Base-by-base conservation (phyloP, 2,797 vertebrate species). In the Sebastes iracundus region DNA sequence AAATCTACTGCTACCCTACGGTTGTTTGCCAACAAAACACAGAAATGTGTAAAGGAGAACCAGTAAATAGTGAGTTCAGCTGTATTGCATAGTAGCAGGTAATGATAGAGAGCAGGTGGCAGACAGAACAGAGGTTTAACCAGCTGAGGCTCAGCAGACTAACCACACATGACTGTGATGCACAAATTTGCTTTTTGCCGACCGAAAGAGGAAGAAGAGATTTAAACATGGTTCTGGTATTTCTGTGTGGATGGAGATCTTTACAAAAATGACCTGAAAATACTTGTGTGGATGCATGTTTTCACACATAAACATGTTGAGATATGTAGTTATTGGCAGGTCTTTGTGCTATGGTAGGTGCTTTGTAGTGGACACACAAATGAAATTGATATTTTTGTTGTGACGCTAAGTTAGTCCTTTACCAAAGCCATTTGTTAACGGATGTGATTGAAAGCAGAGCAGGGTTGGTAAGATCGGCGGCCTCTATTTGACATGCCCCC, bases 401-500 rank as follows among this genome's bases (percentile, higher is more conserved):
- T 52, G n/a, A 20, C 7, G 22, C 14, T 38, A 42, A 42, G 22
- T 42, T 55, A 46, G 35, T 30, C 13, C 68, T 66, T 66, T 10
- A 38, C 32, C 27, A 53, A 7, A 59, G 25, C 3, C 13, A 28
- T 75, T 27, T 25, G 12, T 53, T 7, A 46, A 27, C 14, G 5
- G 6, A 12, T 52, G 77, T 30, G 27, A 73, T 30, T 80, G 76
- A 72, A 52, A 80, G 49, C 30, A 28, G 61, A 67, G 79, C 78
- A 58, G 77, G 49, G 27, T n/a, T 55, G 75, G 64, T 77, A 55
- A 58, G 64, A 77, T 64, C 56, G 74, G 73, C 30, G 63, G 84
- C 78, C 79, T 18, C 72, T 86, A 80, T 91, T 82, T 84, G 86
- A 87, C 82, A 71, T 65, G 71, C 71, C 75, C 66, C 86, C 74